These are phyloP conservation scores for Corythoichthys haematopterus DNA, from an alignment of 2,113 vertebrate genomes.

Conservation along the genomic window DNA sequence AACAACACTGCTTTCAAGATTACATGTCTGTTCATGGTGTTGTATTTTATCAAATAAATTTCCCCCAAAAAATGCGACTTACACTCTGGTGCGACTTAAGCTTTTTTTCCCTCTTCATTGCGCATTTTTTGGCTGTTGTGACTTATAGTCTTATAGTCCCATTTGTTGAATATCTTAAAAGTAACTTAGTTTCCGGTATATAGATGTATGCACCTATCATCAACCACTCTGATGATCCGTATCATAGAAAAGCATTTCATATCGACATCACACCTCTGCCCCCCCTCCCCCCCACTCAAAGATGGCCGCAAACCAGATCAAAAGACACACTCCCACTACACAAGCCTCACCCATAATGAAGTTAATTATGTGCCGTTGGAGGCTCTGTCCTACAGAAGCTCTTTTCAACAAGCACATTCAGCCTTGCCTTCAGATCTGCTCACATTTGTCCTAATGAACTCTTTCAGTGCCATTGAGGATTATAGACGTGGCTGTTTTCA, in stretches of 20 bases:
- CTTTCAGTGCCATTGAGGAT: too few relatives aligned
- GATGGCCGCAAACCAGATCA: slow-evolving; percentile 56
- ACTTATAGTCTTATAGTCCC: too few relatives aligned
- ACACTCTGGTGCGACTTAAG: too few relatives aligned
- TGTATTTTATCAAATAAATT: too few relatives aligned
- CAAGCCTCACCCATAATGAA: slow-evolving; percentile 55
- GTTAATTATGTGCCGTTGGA: slow-evolving; percentile 61
- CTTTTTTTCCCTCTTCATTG: too few relatives aligned
- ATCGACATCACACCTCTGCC: slow-evolving; percentile 14
- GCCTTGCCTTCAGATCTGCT: slow-evolving; percentile 43
- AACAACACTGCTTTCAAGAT: too few relatives aligned
- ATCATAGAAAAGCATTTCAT: slow-evolving; percentile 9
- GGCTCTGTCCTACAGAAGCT: slow-evolving; percentile 54
- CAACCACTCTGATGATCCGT: slow-evolving; percentile 20
- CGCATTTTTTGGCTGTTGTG: too few relatives aligned
- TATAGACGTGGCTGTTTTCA: too few relatives aligned
- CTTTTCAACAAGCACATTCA: slow-evolving; percentile 47
- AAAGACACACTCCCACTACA: slow-evolving; percentile 43
- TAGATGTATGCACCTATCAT: not conserved
- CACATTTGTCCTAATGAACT: slow-evolving; percentile 47
- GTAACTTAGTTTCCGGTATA: not conserved
- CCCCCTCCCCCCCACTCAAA: slow-evolving; percentile 44
- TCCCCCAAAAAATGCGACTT: too few relatives aligned
- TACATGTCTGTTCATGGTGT: too few relatives aligned
- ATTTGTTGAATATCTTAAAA: slow-evolving; percentile 2